A percentile compares a stretch with the other conserved stretches of the same genome.
Evolutionary conservation across 2,888 invertebrate species (phyloP).

Genomic region (Allygus modestus): DNA sequence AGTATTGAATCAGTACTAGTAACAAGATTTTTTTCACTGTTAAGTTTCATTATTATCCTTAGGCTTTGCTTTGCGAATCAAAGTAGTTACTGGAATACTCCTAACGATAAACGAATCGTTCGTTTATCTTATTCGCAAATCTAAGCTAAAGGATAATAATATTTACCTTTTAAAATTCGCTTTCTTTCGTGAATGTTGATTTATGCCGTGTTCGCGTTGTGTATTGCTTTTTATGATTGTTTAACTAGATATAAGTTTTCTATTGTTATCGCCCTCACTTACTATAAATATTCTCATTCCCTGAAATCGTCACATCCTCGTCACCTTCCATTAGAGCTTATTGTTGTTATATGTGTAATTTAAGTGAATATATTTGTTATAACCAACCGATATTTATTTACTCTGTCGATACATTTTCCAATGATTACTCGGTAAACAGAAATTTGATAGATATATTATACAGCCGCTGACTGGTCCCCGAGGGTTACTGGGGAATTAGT

Average conservation of each 20-base stretch:
- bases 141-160: background rate
- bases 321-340: constrained; percentile 41
- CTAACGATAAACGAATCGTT: background rate
- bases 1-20: constrained; percentile 13
- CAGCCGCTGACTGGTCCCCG: background rate
- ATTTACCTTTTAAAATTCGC: constrained; percentile 23
- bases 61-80: constrained; percentile 13
- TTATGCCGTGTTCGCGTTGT: constrained; percentile 26
- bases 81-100: background rate
- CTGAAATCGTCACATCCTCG: background rate
- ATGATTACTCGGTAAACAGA: background rate
- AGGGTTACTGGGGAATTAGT: constrained; percentile 24
- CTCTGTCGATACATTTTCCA: constrained; percentile 5
- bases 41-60: constrained; percentile 13
- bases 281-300: constrained; percentile 41
- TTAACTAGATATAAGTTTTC: constrained; percentile 31
- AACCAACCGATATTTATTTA: constrained; percentile 7
- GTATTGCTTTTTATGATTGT: constrained; percentile 42
- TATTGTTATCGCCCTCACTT: constrained; percentile 27
- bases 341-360: constrained; percentile 43
- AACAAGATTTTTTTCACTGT: constrained; percentile 1
- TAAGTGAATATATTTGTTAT: constrained; percentile 33
- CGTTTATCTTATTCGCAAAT: constrained; percentile 1
- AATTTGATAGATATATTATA: constrained; percentile 18
- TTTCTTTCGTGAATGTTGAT: constrained; percentile 39